Evolutionary conservation across 2,113 vertebrate species (phyloP).

Genomic region (Larimichthys polyactis): DNA sequence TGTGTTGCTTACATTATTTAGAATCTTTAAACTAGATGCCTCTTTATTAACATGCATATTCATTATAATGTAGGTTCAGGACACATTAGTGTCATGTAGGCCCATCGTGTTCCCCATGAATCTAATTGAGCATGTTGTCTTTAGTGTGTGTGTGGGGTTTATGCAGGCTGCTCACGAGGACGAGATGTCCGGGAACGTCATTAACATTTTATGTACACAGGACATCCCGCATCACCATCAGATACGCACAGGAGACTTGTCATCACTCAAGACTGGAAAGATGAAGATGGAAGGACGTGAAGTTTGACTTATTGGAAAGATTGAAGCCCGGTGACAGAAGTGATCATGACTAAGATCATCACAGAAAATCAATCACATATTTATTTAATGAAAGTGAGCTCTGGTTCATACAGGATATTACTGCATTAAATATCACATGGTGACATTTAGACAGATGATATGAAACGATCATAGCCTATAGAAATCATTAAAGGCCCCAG

Average conservation of each 20-base stretch:
- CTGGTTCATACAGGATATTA: slow-evolving; percentile 1
- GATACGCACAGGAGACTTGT: slow-evolving; percentile 1
- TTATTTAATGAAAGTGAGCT: slow-evolving; percentile 30
- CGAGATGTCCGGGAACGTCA: slow-evolving; percentile 36
- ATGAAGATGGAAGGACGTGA: slow-evolving; percentile 29
- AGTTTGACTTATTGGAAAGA: slow-evolving; percentile 18
- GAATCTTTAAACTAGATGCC: slow-evolving; percentile 59
- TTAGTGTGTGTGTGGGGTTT: slow-evolving; percentile 19
- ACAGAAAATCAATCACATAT: slow-evolving; percentile 38
- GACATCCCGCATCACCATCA: slow-evolving; percentile 27
- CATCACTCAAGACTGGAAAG: slow-evolving; percentile 24
- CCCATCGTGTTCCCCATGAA: slow-evolving; percentile 36
- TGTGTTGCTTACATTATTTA: slow-evolving; percentile 68
- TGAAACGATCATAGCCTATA: neutral
- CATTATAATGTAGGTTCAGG: slow-evolving; percentile 55
- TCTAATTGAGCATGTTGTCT: slow-evolving; percentile 63
- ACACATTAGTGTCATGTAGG: slow-evolving; percentile 59
- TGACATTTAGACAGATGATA: slow-evolving; percentile 49
- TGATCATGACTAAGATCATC: slow-evolving; percentile 18
- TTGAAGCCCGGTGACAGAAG: slow-evolving; percentile 25
- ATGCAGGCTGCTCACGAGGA: slow-evolving; percentile 29
- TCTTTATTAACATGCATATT: slow-evolving; percentile 71
- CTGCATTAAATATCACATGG: slow-evolving; percentile 35
- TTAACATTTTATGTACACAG: slow-evolving; percentile 53
- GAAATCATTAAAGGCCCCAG: slow-evolving; percentile 21